Base-by-base conservation (phyloP, 2,888 invertebrate genomes). In the Stictocephala bisonia region DNA sequence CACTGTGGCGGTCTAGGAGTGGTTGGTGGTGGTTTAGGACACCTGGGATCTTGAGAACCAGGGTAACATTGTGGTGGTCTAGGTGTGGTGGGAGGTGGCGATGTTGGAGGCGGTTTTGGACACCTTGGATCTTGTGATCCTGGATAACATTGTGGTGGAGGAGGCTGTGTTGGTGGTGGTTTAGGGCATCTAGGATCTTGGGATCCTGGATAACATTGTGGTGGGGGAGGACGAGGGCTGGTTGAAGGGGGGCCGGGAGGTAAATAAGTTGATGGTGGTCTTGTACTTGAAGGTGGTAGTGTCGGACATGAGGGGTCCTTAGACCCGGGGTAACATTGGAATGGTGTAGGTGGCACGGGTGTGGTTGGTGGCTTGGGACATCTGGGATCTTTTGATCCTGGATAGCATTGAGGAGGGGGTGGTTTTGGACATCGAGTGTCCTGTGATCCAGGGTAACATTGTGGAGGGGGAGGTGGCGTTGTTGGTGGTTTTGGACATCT, bases 271-370 rank as follows among this genome's bases (percentile, higher is more conserved):
- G n/a, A 20, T 6, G 68, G 68, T 24, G 51, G 51, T 13, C 31
- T 50, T 15, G 74, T 24, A 3, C 85, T 79, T 84, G 85, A 79
- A 82, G 85, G 67, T 83, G 77, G 81, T n/a, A n/a, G n/a, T 44
- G 73, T 74, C 31, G 76, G 79, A 64, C 75, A 75, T 0, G 82
- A 77, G 6, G 82, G 80, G 71, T 70, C 75, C 18, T 60, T 68
- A n/a, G 72, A 71, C 26, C 72, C 75, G 13, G 77, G 77, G 53
- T 74, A 77, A 75, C 86, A 86, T 24, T 74, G 41, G 26, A 82
- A 83, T 79, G 78, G 26, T 76, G 60, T 22, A 71, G 71, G 41
- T 1, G 77, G 76, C 22, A 27, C 53, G 22, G 56, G 67, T 2
- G 75, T 73, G 48, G 77, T 73, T 18, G 74, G 75, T 48, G 74